Conservation (phyloP, 2,797 vertebrate species). For the Limosa lapponica region DNA sequence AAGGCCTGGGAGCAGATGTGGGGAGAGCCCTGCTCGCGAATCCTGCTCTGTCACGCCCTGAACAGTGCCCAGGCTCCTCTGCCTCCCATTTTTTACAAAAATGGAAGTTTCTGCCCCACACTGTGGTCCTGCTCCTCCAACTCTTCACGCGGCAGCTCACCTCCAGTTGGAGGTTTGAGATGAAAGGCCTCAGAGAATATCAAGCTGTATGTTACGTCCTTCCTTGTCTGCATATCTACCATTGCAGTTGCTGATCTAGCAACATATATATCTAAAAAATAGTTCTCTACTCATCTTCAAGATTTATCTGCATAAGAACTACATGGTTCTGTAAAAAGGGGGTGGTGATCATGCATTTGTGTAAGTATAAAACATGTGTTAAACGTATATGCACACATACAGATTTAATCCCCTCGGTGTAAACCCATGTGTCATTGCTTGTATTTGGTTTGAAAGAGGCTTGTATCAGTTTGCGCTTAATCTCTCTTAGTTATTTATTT, state of each 20-base stretch:
- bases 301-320: background rate
- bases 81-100: background rate
- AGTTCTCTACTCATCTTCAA: background rate
- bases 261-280: accelerated
- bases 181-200: background rate
- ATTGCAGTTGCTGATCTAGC: background rate
- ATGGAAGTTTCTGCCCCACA: accelerated
- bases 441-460: background rate
- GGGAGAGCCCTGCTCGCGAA: background rate
- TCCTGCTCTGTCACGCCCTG: background rate
- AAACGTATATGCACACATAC: background rate
- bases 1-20: background rate
- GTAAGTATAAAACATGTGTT: background rate
- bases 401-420: background rate
- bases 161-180: background rate
- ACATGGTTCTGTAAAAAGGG: background rate
- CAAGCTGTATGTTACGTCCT: accelerated
- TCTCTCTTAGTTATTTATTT: background rate
- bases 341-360: accelerated
- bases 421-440: background rate
- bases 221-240: background rate
- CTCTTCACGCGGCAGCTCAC: background rate
- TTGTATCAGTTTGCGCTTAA: background rate
- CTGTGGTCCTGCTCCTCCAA: background rate
- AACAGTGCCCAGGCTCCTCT: background rate